Evolutionary conservation across 2,113 vertebrate genomes (phyloP).

Genomic region (Phalacrocorax pelagicus): DNA sequence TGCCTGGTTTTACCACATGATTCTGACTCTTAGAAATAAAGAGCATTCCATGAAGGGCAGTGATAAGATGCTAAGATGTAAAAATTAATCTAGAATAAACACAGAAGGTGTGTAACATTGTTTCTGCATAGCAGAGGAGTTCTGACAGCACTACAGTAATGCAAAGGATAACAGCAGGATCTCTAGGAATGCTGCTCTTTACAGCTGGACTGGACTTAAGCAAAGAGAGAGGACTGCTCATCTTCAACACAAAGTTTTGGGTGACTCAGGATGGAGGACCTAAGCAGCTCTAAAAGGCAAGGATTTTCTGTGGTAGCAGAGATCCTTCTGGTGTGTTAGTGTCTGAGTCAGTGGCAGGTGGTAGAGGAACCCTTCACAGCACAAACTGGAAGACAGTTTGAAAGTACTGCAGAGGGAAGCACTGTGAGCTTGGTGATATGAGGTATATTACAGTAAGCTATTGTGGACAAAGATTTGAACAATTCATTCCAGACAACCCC

Average conservation of each 20-base stretch:
- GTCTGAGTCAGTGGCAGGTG: neutral
- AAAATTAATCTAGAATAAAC: slow-evolving; percentile 10
- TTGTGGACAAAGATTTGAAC: neutral
- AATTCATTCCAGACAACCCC: slow-evolving; percentile 17
- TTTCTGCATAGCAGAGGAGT: neutral
- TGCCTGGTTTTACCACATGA: neutral
- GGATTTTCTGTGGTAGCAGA: neutral
- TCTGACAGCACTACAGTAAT: neutral
- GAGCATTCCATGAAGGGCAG: neutral
- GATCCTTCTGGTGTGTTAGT: neutral
- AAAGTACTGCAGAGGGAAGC: neutral
- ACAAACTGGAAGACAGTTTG: neutral
- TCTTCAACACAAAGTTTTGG: neutral
- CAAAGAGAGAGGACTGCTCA: neutral
- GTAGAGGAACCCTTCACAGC: neutral
- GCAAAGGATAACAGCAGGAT: neutral
- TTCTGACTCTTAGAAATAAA: neutral
- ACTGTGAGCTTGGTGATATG: neutral
- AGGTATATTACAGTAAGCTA: neutral
- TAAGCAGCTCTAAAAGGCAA: neutral
- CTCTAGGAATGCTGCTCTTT: neutral
- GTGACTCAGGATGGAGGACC: neutral
- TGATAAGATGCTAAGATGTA: slow-evolving; percentile 5
- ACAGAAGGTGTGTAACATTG: neutral
- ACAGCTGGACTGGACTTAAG: neutral